phyloP scores from a whole-genome alignment of 2,113 vertebrate species.

The Pholis gunnellus region DNA sequence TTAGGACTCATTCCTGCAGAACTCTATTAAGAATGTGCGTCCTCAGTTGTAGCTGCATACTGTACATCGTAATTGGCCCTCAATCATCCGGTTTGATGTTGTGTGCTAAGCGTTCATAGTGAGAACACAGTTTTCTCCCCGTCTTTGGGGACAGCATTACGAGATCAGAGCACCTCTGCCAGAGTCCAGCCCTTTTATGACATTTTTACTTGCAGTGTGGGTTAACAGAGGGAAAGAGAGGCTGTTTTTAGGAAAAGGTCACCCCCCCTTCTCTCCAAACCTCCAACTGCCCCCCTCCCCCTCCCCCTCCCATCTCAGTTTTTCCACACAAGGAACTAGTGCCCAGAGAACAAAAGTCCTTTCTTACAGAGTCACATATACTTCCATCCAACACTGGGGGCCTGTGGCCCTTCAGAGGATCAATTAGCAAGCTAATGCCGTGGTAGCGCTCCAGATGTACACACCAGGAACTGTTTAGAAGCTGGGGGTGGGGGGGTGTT shows the following conservation, averaged over 20 bases:
- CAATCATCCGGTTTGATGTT: conserved; percentile 1
- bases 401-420: conserved; percentile 65
- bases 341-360: conserved; percentile 82
- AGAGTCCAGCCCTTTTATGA: conserved; percentile 44
- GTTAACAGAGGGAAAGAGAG: conserved; percentile 45
- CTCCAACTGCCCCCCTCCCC: conserved; percentile 30
- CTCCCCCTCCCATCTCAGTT: conserved; percentile 66
- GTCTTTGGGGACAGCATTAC: background rate
- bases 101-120: conserved; percentile 8
- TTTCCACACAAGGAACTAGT: conserved; percentile 73
- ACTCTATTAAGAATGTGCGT: background rate
- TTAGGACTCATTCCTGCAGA: background rate
- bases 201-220: conserved; percentile 50
- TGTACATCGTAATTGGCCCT: background rate
- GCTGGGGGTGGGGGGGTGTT: conserved; percentile 24
- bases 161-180: background rate
- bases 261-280: conserved; percentile 11
- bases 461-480: conserved; percentile 69
- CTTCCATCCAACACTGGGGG: conserved; percentile 50
- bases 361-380: conserved; percentile 74
- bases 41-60: background rate
- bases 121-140: background rate
- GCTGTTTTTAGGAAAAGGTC: conserved; percentile 68
- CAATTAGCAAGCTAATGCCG: conserved; percentile 67
- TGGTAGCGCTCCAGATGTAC: conserved; percentile 57